phyloP scores from a whole-genome alignment of 2,888 invertebrate species.

The Apantesis nais region DNA sequence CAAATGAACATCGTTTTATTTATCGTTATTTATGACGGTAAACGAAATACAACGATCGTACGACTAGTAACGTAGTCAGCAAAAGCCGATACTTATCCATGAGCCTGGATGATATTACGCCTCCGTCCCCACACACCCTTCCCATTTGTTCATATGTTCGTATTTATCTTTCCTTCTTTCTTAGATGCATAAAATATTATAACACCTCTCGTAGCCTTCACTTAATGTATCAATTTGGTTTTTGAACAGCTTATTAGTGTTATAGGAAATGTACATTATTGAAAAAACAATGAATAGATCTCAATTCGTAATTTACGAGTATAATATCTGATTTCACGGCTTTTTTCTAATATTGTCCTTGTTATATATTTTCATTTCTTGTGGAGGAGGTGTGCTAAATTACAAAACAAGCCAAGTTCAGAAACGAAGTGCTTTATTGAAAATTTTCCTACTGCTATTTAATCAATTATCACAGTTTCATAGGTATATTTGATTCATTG shows the following conservation, averaged over 20 bases:
- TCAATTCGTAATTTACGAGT: background rate
- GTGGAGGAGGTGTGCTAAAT: background rate
- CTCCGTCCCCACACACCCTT: conserved; percentile 16
- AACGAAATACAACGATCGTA: conserved; percentile 28
- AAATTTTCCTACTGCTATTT: too few species aligned
- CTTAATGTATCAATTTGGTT: conserved; percentile 10
- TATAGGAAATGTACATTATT: conserved; percentile 8
- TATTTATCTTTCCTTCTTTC: conserved; percentile 15
- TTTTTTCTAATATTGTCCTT: background rate
- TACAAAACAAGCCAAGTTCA: too few species aligned
- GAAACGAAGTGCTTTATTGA: too few species aligned
- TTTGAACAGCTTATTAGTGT: conserved; percentile 13
- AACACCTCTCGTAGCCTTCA: conserved; percentile 17
- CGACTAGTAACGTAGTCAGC: conserved; percentile 28
- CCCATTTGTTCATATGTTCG: conserved; percentile 13
- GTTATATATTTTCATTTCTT: background rate
- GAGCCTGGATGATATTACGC: conserved; percentile 28
- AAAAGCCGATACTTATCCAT: conserved; percentile 28
- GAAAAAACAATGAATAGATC: background rate
- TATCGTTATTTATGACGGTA: conserved; percentile 23
- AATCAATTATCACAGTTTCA: too few species aligned
- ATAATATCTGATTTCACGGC: background rate
- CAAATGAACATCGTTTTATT: conserved; percentile 10
- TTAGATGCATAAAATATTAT: conserved; percentile 19
- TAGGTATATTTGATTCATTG: too few species aligned